Percentiles rank a stretch among this genome's conserved stretches.
Evolutionary conservation across 2,113 vertebrate genomes (phyloP).

Genomic region (Paraplagusia blochii): DNA sequence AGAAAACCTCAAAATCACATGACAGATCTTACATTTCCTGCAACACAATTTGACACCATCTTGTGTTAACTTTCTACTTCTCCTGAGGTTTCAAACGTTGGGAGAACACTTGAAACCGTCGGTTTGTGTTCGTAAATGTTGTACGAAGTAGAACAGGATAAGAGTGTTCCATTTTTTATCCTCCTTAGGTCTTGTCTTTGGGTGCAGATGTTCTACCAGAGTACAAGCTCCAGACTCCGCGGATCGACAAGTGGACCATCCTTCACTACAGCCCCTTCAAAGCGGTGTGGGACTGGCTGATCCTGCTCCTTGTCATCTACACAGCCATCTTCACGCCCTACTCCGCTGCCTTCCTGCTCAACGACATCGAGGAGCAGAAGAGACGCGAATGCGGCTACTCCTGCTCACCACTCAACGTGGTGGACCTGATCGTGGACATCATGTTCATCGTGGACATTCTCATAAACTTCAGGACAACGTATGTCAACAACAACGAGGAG

Average conservation of each 20-base stretch:
- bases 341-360: constrained; percentile 97
- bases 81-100: background rate
- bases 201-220: constrained; percentile 96
- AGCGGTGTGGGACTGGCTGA: constrained; percentile 99
- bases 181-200: constrained; percentile 88
- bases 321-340: constrained; percentile 98
- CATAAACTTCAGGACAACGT: constrained; percentile 98
- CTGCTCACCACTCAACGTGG: constrained; percentile 95
- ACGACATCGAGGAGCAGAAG: constrained; percentile 91
- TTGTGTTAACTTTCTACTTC: background rate
- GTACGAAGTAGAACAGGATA: background rate
- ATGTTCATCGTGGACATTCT: constrained; percentile 99
- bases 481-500: constrained; percentile 96
- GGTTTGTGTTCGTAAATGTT: background rate
- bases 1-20: background rate
- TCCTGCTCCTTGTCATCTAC: constrained; percentile 95
- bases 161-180: background rate
- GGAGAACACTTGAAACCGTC: background rate
- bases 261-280: constrained; percentile 99
- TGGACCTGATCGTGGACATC: constrained; percentile 99
- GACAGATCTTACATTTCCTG: background rate
- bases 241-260: constrained; percentile 97
- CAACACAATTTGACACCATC: background rate
- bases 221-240: constrained; percentile 94
- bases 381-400: constrained; percentile 94